Conservation (phyloP, 2,113 vertebrate genomes). For the Typhlomys cinereus region DNA sequence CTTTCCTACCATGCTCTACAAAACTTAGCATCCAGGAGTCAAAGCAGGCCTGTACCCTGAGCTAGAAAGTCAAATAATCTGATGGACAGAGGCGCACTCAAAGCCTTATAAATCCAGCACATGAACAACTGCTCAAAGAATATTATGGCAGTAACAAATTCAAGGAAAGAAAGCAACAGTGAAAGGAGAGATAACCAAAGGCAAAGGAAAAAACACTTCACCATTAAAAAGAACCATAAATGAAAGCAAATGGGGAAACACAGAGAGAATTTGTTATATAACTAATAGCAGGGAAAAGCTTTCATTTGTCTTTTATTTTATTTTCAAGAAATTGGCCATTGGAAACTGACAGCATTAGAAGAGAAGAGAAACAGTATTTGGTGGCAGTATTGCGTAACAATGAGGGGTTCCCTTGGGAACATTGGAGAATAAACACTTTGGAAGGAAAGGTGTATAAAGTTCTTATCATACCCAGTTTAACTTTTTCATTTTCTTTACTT, state of each 20-base stretch:
- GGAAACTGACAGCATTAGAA: not conserved
- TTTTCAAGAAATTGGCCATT: not conserved
- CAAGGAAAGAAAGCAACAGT: not conserved
- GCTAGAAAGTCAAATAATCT: not conserved
- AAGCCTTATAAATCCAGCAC: not conserved
- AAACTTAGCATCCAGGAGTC: not conserved
- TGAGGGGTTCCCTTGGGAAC: not conserved
- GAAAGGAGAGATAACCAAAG: not conserved
- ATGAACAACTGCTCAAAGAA: not conserved
- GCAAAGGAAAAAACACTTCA: not conserved
- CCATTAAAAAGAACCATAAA: not conserved
- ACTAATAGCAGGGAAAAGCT: not conserved
- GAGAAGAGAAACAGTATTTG: not conserved
- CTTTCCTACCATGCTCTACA: not conserved
- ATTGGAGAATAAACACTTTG: not conserved
- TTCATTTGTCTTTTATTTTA: not conserved
- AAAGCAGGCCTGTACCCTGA: not conserved
- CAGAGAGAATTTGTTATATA: not conserved
- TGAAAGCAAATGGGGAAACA: not conserved
- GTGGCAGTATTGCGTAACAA: not conserved
- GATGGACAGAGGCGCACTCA: fast-evolving
- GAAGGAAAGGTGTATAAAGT: not conserved
- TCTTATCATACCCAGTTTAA: not conserved
- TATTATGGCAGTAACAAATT: not conserved
- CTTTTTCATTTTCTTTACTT: conserved; percentile 7